Conservation (phyloP, 2,797 vertebrate species). For the Anguilla anguilla region DNA sequence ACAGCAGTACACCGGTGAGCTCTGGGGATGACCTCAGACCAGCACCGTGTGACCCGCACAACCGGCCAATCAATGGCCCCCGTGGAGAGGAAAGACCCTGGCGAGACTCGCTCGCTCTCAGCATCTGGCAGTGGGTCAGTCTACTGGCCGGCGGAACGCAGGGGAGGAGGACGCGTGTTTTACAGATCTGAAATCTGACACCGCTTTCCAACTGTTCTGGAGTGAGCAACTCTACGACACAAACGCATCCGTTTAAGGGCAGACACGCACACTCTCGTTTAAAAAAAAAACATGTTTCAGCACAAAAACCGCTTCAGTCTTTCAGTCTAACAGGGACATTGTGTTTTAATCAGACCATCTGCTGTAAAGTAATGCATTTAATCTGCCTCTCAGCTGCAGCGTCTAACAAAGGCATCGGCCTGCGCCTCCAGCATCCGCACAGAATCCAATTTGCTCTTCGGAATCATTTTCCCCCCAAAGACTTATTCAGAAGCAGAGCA, state of each 20-base stretch:
- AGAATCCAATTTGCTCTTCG: slow-evolving; percentile 33
- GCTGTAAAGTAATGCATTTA: not conserved
- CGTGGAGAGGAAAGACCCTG: not conserved
- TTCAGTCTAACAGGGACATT: slow-evolving; percentile 3
- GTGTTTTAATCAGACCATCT: slow-evolving; percentile 14
- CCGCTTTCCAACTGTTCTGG: not conserved
- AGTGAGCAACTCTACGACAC: not conserved
- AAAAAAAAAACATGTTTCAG: not conserved
- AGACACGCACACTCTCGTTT: too few species aligned
- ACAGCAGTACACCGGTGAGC: not conserved
- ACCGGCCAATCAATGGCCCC: not conserved
- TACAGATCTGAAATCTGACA: not conserved
- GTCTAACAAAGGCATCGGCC: slow-evolving; percentile 22
- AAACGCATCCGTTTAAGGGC: not conserved
- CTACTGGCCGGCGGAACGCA: not conserved
- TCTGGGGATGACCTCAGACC: not conserved
- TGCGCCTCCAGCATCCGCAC: slow-evolving; percentile 13
- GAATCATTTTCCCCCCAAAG: slow-evolving; percentile 12
- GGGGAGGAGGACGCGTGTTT: not conserved
- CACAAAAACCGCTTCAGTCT: not conserved
- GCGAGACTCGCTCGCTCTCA: not conserved
- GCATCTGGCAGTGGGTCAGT: not conserved
- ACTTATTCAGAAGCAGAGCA: not conserved
- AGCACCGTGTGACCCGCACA: not conserved
- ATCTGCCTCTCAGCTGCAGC: slow-evolving; percentile 27